phyloP scores from a whole-genome alignment of 2,888 invertebrate genomes.

The Endotricha flammealis region DNA sequence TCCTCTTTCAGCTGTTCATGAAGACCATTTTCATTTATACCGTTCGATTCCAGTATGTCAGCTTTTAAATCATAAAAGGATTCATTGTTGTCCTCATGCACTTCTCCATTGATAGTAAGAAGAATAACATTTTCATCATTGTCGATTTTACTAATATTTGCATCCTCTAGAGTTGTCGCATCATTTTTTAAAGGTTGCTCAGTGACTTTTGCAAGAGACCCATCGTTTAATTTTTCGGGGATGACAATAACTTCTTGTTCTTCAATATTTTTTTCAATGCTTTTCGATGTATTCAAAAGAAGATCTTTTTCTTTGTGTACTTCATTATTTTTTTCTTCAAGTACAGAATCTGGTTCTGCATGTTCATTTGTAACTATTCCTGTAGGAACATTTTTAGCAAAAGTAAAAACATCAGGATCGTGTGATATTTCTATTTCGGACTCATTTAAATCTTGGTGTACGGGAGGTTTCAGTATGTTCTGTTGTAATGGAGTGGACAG shows the following conservation, averaged over 20 bases:
- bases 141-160: not conserved
- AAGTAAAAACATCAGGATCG: constrained; percentile 11
- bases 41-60: no score
- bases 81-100: no score
- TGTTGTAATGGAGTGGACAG: constrained; percentile 2
- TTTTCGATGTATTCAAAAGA: no score
- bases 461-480: constrained; percentile 18
- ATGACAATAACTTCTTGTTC: no score
- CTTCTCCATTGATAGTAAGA: no score
- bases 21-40: no score
- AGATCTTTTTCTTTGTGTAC: not conserved
- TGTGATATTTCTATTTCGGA: constrained; percentile 39
- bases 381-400: not conserved
- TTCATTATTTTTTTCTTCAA: not conserved
- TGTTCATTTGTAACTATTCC: not conserved
- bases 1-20: no score
- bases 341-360: constrained; percentile 8
- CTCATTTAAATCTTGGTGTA: constrained; percentile 27
- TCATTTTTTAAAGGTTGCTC: not conserved
- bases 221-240: no score
- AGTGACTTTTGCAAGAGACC: no score
- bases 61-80: no score
- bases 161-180: not conserved
- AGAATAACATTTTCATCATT: not conserved
- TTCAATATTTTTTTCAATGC: no score